Base-by-base conservation (phyloP, 1,140 invertebrate species). In the Solenopsis invicta region DNA sequence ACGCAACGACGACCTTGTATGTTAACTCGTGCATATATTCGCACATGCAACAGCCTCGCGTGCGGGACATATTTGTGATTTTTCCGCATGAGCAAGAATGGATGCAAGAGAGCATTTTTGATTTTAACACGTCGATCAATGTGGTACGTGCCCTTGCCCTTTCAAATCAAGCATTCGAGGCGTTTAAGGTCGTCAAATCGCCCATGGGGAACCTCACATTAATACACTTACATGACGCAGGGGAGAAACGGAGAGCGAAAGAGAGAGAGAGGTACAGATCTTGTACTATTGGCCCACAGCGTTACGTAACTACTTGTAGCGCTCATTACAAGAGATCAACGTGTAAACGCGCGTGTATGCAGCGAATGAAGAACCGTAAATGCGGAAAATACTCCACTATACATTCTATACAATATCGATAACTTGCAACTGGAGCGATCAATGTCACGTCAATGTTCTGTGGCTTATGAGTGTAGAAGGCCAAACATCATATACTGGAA, bases 201-300 rank as follows among this genome's bases (percentile, higher is more conserved):
- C 8, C 18, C 50, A 29, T 41, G 72, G 72, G 61, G 88, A 88
- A 92, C 86, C 87, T 90, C 89, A 89, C 48, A 16, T 37, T 62
- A 84, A 86, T 64, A 37, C 66, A 80, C 66, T 88, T 88, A 89
- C 52, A 50, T 34, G 75, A 56, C 13, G 54, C 10, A 74, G 80
- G 69, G 12, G 34, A 29, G 16, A 21, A 29, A 67, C 8, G 41
- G 37, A 61, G n/a, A 61, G 82, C 87, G 74, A 90, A 4, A 41
- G 50, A 50, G 6, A 41, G 13, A 72, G n/a, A 41, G 50, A 41
- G 21, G 37, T 13, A 76, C 52, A 50, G 52, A 92, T 88, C 88
- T 87, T 66, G 78, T 81, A 86, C 62, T 64, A 87, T 86, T 92
- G 89, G 88, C 88, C 76, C 18, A n/a, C 18, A 21, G 64, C 50